phyloP scores from a whole-genome alignment of 1,140 invertebrate species.

The Carposina sasakii region DNA sequence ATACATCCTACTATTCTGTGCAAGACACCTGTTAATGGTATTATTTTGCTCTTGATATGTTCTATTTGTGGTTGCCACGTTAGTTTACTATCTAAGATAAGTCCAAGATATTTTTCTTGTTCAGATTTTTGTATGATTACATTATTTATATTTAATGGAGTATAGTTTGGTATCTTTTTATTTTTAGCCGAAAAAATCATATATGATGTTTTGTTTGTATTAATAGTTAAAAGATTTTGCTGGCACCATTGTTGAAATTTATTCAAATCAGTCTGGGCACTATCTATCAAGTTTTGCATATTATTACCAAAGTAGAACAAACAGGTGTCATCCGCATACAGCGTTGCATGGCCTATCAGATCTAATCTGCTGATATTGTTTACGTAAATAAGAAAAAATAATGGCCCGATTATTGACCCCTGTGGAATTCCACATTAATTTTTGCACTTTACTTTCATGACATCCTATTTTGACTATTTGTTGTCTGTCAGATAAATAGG shows the following conservation, averaged over 20 bases:
- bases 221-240: slow-evolving; percentile 28
- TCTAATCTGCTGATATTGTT: slow-evolving; percentile 19
- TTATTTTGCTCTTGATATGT: slow-evolving; percentile 21
- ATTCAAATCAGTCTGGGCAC: slow-evolving; percentile 24
- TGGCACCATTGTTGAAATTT: slow-evolving; percentile 22
- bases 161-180: slow-evolving; percentile 20
- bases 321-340: slow-evolving; percentile 32
- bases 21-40: slow-evolving; percentile 11
- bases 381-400: slow-evolving; percentile 28
- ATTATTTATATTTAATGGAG: slow-evolving; percentile 20
- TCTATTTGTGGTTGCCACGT: slow-evolving; percentile 25
- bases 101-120: slow-evolving; percentile 29
- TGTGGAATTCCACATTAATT: slow-evolving; percentile 14
- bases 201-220: slow-evolving; percentile 26
- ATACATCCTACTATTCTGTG: slow-evolving; percentile 4
- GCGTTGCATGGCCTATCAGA: slow-evolving; percentile 21
- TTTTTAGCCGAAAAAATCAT: slow-evolving; percentile 30
- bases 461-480: slow-evolving; percentile 24
- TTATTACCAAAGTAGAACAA: slow-evolving; percentile 21
- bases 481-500: slow-evolving; percentile 22
- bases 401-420: slow-evolving; percentile 23
- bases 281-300: slow-evolving; percentile 14
- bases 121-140: slow-evolving; percentile 7
- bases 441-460: slow-evolving; percentile 10
- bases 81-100: slow-evolving; percentile 26